Base-by-base conservation (phyloP, 2,888 invertebrate species). In the Brenthis ino region DNA sequence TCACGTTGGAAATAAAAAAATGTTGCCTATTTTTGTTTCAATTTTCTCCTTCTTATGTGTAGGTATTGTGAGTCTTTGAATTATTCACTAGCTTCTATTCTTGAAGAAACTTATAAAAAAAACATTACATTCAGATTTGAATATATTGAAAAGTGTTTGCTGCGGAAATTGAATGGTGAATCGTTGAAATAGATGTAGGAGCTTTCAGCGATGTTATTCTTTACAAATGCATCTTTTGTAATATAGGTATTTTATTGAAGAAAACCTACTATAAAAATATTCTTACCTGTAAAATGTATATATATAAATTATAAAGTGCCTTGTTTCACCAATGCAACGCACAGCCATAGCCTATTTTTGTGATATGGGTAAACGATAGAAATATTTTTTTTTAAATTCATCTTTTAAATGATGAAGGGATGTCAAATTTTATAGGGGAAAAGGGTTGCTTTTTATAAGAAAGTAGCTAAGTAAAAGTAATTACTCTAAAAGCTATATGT, bases 91-190 rank as follows among this genome's bases (percentile, higher is more conserved):
- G 60, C 20, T 70, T 67, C 61, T 71, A 72, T 72, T 66, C 67
- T 67, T 68, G 58, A 67, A 64, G 72, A 71, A 69, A 73, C 73
- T 69, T 70, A 73, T 73, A 71, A 74, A 70, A 70, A 71, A 73
- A 65, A 69, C 72, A 78, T 80, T 76, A 72, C 75, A 77, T 80
- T 75, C 73, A 76, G 71, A 74, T 73, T 75, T 76, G 71, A 76
- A 78, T 76, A 77, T 74, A 79, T 77, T 80, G 79, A 78, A 80
- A 82, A 80, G 78, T 80, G 67, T 75, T 79, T 77, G 76, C 68
- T 63, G 51, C 74, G 75, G 74, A 81, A 78, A 80, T 80, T 77
- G 76, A 65, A 80, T 75, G 72, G 75, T 72, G 75, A 76, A 76
- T 74, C 65, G 69, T 61, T 55, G 69, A 72, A 76, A 77, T 77